These are phyloP conservation scores for Nesometra sesokonis DNA, from an alignment of 35 echinoderm and acorn worm species.

Conservation along the genomic window DNA sequence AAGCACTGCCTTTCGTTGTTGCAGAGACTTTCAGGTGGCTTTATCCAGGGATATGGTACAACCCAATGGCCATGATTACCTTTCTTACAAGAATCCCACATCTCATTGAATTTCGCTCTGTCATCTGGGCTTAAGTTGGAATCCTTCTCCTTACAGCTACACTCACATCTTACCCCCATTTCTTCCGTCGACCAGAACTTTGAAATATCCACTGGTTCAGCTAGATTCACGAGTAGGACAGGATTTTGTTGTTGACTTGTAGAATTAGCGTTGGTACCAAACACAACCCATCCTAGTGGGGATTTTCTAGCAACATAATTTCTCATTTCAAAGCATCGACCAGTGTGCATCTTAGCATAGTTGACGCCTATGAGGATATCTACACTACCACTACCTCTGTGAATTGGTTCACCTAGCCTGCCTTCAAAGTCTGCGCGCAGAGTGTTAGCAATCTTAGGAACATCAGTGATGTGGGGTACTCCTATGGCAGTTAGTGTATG, in stretches of 20 bases:
- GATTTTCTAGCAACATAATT: slow-evolving; percentile 31
- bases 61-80: neutral
- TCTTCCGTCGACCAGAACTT: neutral
- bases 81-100: neutral
- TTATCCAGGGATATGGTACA: slow-evolving; percentile 13
- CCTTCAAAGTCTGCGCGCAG: neutral
- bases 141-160: neutral
- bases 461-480: slow-evolving; percentile 22
- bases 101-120: neutral
- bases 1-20: neutral
- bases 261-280: neutral
- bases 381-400: slow-evolving; percentile 28
- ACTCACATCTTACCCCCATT: neutral
- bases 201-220: neutral
- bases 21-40: neutral
- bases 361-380: slow-evolving; percentile 56
- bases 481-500: slow-evolving; percentile 10
- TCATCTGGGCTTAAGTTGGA: neutral
- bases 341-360: slow-evolving; percentile 32
- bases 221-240: neutral
- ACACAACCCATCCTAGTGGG: slow-evolving; percentile 62
- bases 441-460: neutral
- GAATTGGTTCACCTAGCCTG: neutral
- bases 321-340: slow-evolving; percentile 6
- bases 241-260: neutral